phyloP scores from a whole-genome alignment of 2,113 vertebrate species.

The Tenrec ecaudatus region DNA sequence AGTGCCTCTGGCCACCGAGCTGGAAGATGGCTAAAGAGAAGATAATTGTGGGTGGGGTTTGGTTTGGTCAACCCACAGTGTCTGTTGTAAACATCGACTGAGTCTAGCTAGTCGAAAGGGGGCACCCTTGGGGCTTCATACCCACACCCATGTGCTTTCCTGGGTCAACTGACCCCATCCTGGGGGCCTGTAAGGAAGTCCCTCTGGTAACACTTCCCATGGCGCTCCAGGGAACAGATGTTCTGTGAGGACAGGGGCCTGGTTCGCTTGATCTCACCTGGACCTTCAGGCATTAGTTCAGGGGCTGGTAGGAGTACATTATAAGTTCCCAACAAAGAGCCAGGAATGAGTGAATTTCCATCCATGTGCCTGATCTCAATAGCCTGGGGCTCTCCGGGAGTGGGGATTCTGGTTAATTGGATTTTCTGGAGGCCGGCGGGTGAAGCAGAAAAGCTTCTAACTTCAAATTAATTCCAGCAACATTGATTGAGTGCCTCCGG shows the following conservation, averaged over 20 bases:
- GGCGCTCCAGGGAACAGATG: neutral
- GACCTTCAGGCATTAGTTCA: neutral
- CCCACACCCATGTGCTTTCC: neutral
- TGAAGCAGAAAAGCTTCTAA: slow-evolving; percentile 47
- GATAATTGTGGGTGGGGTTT: neutral
- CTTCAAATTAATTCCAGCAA: slow-evolving; percentile 62
- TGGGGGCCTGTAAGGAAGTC: neutral
- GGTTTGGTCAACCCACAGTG: neutral
- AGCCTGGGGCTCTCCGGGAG: neutral
- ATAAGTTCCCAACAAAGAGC: neutral
- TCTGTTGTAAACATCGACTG: neutral
- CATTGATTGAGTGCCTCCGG: neutral
- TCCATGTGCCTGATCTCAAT: neutral
- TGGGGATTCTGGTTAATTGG: slow-evolving; percentile 28
- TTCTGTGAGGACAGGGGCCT: neutral
- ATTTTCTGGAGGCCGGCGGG: slow-evolving; percentile 54
- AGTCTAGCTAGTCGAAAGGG: neutral
- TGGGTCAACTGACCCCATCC: neutral
- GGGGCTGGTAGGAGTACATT: neutral
- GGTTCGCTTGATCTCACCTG: neutral
- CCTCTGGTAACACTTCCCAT: neutral
- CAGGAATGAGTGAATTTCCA: slow-evolving; percentile 5
- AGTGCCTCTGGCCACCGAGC: neutral
- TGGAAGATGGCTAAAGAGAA: neutral
- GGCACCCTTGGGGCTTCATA: neutral